Conservation (phyloP, 2,797 vertebrate species). For the Hyperoplus immaculatus region DNA sequence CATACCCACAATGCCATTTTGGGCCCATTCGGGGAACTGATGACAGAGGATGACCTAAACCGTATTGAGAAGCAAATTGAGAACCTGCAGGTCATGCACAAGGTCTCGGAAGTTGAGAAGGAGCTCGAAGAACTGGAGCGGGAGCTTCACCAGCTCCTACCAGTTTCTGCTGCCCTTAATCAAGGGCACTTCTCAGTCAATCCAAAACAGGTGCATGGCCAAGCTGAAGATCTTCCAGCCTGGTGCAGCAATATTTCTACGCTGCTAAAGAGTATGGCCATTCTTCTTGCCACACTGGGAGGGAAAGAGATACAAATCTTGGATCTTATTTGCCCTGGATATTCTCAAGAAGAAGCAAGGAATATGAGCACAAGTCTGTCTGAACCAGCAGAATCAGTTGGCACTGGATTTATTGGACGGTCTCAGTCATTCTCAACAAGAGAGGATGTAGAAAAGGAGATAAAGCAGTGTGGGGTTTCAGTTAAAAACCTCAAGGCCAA, state of each 20-base stretch:
- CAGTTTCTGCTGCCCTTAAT: constrained; percentile 84
- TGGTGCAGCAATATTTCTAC: constrained; percentile 91
- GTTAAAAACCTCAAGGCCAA: constrained; percentile 94
- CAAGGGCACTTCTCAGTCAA: constrained; percentile 89
- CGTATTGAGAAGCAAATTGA: constrained; percentile 95
- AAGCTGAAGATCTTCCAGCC: constrained; percentile 89
- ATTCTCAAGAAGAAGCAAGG: constrained; percentile 74
- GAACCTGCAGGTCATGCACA: constrained; percentile 95
- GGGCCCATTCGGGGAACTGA: constrained; percentile 93
- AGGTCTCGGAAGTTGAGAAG: constrained; percentile 90
- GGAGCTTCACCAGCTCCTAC: constrained; percentile 90
- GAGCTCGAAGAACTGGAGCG: constrained; percentile 88
- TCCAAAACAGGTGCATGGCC: constrained; percentile 90
- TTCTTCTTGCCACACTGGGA: constrained; percentile 88
- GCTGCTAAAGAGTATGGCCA: constrained; percentile 89
- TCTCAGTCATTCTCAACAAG: constrained; percentile 93
- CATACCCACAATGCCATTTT: constrained; percentile 88
- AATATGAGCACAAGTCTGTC: constrained; percentile 56
- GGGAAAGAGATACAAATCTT: constrained; percentile 87
- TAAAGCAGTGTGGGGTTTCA: constrained; percentile 94
- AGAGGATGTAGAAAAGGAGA: constrained; percentile 92
- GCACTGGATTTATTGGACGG: constrained; percentile 84
- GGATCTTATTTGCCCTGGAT: constrained; percentile 85
- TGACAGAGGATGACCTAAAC: constrained; percentile 93
- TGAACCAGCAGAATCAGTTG: constrained; percentile 48